These are phyloP conservation scores for Eulemur rufifrons DNA, from an alignment of 2,113 vertebrate species.

Conservation along the genomic window DNA sequence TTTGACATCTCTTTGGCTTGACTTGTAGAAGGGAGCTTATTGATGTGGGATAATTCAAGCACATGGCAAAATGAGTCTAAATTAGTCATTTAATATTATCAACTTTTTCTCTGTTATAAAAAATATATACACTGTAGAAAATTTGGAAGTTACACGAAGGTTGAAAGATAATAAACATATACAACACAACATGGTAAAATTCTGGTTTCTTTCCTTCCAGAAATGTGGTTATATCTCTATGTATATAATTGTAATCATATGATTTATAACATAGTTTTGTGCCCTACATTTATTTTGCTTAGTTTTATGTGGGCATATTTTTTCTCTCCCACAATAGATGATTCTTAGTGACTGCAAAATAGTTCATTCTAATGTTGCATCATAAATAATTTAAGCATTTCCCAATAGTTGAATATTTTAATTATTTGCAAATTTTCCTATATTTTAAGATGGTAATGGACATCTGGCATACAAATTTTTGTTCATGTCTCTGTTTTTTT, in stretches of 20 bases:
- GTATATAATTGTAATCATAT: neutral
- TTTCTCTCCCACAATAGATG: neutral
- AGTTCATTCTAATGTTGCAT: neutral
- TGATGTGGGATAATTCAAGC: conserved; percentile 23
- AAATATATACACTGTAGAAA: neutral
- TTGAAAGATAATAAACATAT: neutral
- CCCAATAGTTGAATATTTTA: neutral
- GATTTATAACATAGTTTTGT: neutral
- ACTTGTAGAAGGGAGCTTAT: conserved; percentile 19
- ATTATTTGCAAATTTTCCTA: neutral
- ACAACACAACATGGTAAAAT: neutral
- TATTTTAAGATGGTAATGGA: neutral
- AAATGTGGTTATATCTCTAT: neutral
- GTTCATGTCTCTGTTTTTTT: neutral
- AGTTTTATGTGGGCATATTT: neutral
- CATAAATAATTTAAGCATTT: neutral
- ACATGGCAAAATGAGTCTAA: conserved; percentile 3
- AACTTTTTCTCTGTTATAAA: neutral
- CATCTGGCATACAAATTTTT: neutral
- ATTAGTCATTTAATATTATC: conserved; percentile 39
- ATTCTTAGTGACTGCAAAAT: neutral
- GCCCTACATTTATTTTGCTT: neutral
- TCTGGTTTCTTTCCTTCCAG: neutral
- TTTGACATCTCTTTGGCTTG: conserved; percentile 36
- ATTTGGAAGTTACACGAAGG: neutral